phyloP scores from a whole-genome alignment of 2,888 invertebrate species.

The Nowickia ferox region DNA sequence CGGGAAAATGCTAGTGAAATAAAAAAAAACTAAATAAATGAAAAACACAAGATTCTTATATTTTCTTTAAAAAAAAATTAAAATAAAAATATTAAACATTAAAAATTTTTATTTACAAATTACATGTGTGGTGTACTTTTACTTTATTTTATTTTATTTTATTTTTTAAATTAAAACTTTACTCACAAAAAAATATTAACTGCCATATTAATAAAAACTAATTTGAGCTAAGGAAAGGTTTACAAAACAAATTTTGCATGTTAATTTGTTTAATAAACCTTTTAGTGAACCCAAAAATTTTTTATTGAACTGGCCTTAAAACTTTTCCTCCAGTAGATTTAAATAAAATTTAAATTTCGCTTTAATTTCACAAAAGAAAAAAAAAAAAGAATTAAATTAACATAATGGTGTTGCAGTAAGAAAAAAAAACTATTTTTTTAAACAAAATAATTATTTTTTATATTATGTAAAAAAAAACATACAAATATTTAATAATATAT shows the following conservation, averaged over 20 bases:
- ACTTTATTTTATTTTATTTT: slow-evolving; percentile 16
- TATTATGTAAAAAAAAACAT: slow-evolving; percentile 60
- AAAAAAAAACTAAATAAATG: slow-evolving; percentile 29
- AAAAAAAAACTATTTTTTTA: slow-evolving; percentile 30
- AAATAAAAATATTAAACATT: slow-evolving; percentile 69
- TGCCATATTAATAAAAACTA: no score
- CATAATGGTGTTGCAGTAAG: slow-evolving; percentile 1
- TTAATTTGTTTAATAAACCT: no score
- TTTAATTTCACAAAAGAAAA: slow-evolving; percentile 25
- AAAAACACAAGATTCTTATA: slow-evolving; percentile 41
- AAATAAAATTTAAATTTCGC: slow-evolving; percentile 37
- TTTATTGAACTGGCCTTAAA: not conserved
- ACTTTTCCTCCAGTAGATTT: slow-evolving; percentile 1
- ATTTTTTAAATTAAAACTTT: slow-evolving; percentile 35
- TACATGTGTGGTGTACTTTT: slow-evolving; percentile 51
- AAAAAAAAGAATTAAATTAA: slow-evolving; percentile 31
- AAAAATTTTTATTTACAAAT: slow-evolving; percentile 69
- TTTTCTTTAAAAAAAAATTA: slow-evolving; percentile 66
- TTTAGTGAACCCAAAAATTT: no score
- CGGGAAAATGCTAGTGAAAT: no score
- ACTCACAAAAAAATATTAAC: slow-evolving; percentile 4
- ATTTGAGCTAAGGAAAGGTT: no score
- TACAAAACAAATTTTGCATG: no score
- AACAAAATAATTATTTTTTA: slow-evolving; percentile 56
- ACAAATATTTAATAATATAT: slow-evolving; percentile 60